Conservation (phyloP, 2,888 invertebrate species). For the Dioctria linearis region DNA sequence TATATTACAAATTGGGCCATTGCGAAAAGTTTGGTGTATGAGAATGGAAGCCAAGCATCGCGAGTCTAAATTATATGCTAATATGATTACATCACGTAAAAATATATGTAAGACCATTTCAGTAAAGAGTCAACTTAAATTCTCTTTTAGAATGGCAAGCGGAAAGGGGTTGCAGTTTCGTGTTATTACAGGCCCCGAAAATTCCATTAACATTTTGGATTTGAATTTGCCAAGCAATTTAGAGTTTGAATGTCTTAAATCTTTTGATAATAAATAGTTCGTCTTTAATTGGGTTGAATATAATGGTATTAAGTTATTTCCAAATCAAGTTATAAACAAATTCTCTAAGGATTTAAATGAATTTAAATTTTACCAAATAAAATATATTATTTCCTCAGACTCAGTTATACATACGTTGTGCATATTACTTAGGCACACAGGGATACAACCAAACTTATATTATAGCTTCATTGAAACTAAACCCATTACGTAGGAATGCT, state of each 20-base stretch:
- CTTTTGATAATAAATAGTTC: not conserved
- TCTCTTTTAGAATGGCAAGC: not conserved
- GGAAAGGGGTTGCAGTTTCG: not conserved
- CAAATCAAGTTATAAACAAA: not conserved
- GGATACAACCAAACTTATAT: too few relatives aligned
- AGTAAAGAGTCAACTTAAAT: not conserved
- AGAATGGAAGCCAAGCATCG: conserved; percentile 37
- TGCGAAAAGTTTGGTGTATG: conserved; percentile 24
- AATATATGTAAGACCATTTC: conserved; percentile 1
- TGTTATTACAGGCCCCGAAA: conserved; percentile 4
- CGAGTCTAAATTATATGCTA: conserved; percentile 32
- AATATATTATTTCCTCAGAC: not conserved
- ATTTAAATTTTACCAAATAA: not conserved
- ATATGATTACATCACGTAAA: not conserved
- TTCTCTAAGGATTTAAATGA: not conserved
- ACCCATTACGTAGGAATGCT: too few relatives aligned
- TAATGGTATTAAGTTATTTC: not conserved
- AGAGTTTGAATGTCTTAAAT: not conserved
- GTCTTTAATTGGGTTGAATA: not conserved
- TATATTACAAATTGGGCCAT: not conserved
- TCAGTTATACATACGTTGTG: too few relatives aligned
- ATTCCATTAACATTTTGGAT: not conserved
- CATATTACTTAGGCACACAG: too few relatives aligned
- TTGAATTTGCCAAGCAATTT: not conserved
- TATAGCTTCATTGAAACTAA: too few relatives aligned